Conservation (phyloP, 2,797 vertebrate genomes). For the Scleropages formosus region DNA sequence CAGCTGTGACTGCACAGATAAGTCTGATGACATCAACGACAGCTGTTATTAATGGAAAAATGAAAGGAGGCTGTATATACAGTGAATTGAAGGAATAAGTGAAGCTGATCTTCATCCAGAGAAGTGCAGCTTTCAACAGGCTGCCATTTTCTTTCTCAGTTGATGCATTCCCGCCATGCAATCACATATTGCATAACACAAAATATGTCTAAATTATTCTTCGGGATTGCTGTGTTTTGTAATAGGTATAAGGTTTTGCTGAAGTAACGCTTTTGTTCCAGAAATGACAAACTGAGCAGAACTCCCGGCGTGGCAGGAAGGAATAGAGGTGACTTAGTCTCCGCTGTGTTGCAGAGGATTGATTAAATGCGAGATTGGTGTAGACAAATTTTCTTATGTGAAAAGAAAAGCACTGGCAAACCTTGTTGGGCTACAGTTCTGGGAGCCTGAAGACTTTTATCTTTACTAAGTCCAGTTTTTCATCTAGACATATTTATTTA, state of each 20-base stretch:
- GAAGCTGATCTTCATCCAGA: neutral
- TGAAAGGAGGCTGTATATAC: too few relatives aligned
- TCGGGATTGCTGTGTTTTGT: neutral
- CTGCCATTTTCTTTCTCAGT: neutral
- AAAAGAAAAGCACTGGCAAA: neutral
- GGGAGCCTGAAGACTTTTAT: slow-evolving; percentile 9
- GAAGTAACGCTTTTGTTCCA: neutral
- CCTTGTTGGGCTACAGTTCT: neutral
- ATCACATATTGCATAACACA: neutral
- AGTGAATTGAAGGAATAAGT: neutral
- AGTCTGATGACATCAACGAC: too few relatives aligned
- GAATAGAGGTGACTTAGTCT: neutral
- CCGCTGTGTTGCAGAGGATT: neutral
- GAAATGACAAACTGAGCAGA: neutral
- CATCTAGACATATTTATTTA: slow-evolving; percentile 16
- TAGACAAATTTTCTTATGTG: neutral
- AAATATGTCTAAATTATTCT: slow-evolving; percentile 6
- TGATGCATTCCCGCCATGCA: neutral
- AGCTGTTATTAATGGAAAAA: too few relatives aligned
- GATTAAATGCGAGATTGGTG: neutral
- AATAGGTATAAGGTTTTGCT: slow-evolving; percentile 5
- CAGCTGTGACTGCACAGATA: too few relatives aligned
- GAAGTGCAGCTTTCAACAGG: neutral
- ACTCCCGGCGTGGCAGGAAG: neutral
- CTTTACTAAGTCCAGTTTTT: slow-evolving; percentile 13